Evolutionary conservation across 2,888 invertebrate species (phyloP).

Genomic region (Noctua janthe): DNA sequence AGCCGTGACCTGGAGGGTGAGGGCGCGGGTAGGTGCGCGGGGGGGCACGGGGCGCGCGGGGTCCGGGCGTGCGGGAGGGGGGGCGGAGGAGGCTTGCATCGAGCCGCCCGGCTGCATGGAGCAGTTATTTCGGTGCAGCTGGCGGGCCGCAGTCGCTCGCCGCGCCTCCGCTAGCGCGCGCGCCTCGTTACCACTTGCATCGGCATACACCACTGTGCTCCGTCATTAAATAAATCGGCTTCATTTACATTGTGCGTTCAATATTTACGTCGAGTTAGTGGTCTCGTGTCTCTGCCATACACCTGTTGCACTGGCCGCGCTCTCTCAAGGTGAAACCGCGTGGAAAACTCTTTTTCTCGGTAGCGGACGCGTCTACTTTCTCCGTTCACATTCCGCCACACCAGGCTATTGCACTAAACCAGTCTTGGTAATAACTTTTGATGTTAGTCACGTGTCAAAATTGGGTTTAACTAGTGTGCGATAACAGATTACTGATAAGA

Average conservation of each 20-base stretch:
- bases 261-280: conserved; percentile 58
- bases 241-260: conserved; percentile 64
- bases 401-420: conserved; percentile 79
- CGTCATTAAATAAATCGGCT: conserved; percentile 62
- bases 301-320: conserved; percentile 82
- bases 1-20: conserved; percentile 86
- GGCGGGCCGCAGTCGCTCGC: conserved; percentile 82
- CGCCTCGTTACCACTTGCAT: conserved; percentile 76
- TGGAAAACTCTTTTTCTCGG: conserved; percentile 89
- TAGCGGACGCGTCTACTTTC: conserved; percentile 88
- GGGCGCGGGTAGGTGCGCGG: conserved; percentile 51
- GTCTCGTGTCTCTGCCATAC: conserved; percentile 68
- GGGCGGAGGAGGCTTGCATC: conserved; percentile 81
- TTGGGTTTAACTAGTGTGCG: conserved; percentile 74
- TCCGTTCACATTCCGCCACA: conserved; percentile 85
- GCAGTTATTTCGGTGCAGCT: conserved; percentile 90
- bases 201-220: conserved; percentile 75
- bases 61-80: conserved; percentile 37
- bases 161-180: conserved; percentile 85
- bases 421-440: conserved; percentile 75
- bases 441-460: conserved; percentile 78
- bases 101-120: conserved; percentile 88
- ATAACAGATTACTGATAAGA: conserved; percentile 72
- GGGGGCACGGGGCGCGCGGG: conserved; percentile 52
- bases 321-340: conserved; percentile 87